Base-by-base conservation (phyloP, 2,797 vertebrate genomes). In the Sebastes wilsoni region DNA sequence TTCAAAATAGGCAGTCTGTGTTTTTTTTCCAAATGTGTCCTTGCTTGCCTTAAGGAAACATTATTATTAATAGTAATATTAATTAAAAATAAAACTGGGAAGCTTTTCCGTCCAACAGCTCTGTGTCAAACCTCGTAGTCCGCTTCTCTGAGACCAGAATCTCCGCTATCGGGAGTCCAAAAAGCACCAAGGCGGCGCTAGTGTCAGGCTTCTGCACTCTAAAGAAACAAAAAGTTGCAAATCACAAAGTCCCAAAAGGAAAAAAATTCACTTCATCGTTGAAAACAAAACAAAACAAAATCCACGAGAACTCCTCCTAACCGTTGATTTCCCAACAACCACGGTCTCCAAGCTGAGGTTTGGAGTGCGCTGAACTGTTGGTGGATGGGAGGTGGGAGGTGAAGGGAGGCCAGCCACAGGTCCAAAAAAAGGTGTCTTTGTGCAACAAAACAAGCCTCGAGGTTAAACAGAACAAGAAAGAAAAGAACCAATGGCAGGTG, bases 371-470 rank as follows among this genome's bases (percentile, higher is more conserved):
- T 20, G 4, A 74, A 58, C 54, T 23, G 65, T 20, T 22, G 75
- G 64, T 62, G 85, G 66, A 80, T 38, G 62, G n/a, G 30, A 18
- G 95, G 94, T 38, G 42, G 25, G 23, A 7, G 23, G 23, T 30
- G 25, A 69, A n/a, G 80, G 82, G 89, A 80, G 84, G 73, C 64
- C 84, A 38, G 93, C 95, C 91, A 90, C 93, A 95, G 96, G 95
- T 96, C 95, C 86, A 69, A 75, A 72, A 95, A 97, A 97, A 97
- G 96, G 97, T 97, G 97, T 97, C 97, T 96, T 84, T 98, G 97
- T 98, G 97, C 97, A 99, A 97, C 85, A 85, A 89, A 93, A 95
- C 70, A 85, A 89, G 86, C 76, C 80, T 81, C 56, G 66, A 87
- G 59, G 75, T 79, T 62, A 81, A 94, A 86, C 30, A 58, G 52